Evolutionary conservation across 1,140 invertebrate species (phyloP), one percentile per base, ranked within the genome.

Genomic region (Philotrypesis tridentata): DNA sequence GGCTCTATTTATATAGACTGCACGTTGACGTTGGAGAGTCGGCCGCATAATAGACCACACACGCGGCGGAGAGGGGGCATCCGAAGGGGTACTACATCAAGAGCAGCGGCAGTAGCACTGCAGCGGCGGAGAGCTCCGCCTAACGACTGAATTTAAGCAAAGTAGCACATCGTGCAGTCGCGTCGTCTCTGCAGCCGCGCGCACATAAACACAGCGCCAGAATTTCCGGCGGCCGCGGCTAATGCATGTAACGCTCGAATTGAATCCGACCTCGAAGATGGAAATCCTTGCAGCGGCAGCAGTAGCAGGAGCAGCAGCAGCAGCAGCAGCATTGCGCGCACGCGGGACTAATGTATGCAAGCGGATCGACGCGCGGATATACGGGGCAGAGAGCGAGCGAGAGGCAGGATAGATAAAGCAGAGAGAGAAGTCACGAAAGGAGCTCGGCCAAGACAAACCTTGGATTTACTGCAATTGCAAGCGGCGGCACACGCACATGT

Each of bases 401-500:
- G 55, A 37, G 55, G 6, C 37, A 29, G 21, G 31, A 79, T 29
- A 70, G 67, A 76, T 55, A 55, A 70, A 55, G 40, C 23, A 5
- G 60, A 17, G 74, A 33, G 25, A 71, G 21, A 82, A 76, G 81
- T 82, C 81, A 78, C 81, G 75, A 82, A 73, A 82, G 68, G 70
- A 74, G 75, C 55, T 71, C 80, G 48, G 8, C 73, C 73, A 70
- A 71, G 73, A 80, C 78, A 80, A 77, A 80, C 67, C 77, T 83
- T 76, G 63, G 55, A 80, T 83, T 83, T 83, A 83, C 82, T 80
- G 82, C 79, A 83, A 80, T 83, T 83, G 82, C 82, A n/a, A 55
- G 48, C 72, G 75, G 23, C 60, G 48, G 14, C 5, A 55, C 48
- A 40, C 71, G 73, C 65, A 78, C 17, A 60, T 21, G 29, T n/a